Evolutionary conservation across 2,888 invertebrate species (phyloP).

Genomic region (Nemotelus nigrinus): DNA sequence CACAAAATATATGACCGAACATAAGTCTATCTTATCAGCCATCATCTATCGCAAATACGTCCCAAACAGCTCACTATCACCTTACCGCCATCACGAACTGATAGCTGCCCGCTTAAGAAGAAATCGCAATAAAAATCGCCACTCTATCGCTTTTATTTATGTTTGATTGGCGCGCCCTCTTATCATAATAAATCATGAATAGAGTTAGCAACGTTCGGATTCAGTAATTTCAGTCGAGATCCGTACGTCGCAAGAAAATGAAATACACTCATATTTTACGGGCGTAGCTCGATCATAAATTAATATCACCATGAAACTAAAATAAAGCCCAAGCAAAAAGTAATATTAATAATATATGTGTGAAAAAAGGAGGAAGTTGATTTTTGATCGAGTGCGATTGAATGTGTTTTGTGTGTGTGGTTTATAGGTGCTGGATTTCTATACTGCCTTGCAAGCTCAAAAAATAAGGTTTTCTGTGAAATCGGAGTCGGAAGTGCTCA

Average conservation of each 20-base stretch:
- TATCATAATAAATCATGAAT: conserved; percentile 49
- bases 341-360: too few relatives aligned
- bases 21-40: not conserved
- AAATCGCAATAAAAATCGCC: not conserved
- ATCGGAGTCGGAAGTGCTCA: too few relatives aligned
- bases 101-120: not conserved
- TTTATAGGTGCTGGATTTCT: too few relatives aligned
- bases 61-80: not conserved
- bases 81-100: conserved; percentile 4
- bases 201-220: conserved; percentile 36
- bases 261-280: conserved; percentile 49
- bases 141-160: conserved; percentile 46
- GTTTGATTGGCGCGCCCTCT: conserved; percentile 51
- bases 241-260: conserved; percentile 49
- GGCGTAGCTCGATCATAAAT: conserved; percentile 50
- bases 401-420: too few relatives aligned
- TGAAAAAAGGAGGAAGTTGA: too few relatives aligned
- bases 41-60: not conserved
- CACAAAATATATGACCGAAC: conserved; percentile 17
- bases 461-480: too few relatives aligned
- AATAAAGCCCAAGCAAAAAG: not conserved
- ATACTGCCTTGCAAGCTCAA: too few relatives aligned
- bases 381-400: too few relatives aligned
- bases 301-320: conserved; percentile 46
- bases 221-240: conserved; percentile 48